Conservation (phyloP, 37 sponge, comb jelly and placozoan species). For the Cliona cf. orientalis region DNA sequence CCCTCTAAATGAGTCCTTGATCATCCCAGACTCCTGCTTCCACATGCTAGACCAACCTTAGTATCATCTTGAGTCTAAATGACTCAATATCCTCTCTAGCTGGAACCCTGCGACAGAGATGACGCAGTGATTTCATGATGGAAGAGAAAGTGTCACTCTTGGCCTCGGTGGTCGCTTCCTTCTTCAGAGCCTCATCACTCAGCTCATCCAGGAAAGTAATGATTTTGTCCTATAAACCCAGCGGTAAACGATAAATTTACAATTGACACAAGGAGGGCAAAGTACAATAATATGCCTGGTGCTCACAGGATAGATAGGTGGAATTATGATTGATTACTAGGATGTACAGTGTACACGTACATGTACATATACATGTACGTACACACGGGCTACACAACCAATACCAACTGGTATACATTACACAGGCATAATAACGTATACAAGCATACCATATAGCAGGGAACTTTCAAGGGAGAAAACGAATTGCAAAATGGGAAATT, state of each 20-base stretch:
- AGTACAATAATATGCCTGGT: no score
- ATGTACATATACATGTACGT: background rate
- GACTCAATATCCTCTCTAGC: constrained; percentile 68
- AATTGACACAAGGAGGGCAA: no score
- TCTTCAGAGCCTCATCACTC: constrained; percentile 90
- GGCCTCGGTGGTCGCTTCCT: constrained; percentile 84
- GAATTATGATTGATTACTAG: background rate
- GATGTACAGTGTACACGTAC: background rate
- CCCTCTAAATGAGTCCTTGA: no score
- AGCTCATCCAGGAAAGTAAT: constrained; percentile 76
- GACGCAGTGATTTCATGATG: constrained; percentile 83
- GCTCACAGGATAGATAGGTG: background rate
- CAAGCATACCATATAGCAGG: no score
- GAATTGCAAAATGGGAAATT: no score
- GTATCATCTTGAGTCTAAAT: constrained; percentile 88
- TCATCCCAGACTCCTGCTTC: no score
- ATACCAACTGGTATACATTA: no score
- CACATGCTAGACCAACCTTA: constrained; percentile 64
- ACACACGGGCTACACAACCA: background rate
- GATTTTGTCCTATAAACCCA: constrained; percentile 68
- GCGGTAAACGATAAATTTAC: background rate
- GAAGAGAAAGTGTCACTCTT: constrained; percentile 81
- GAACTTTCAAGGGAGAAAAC: no score
- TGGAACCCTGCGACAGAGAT: constrained; percentile 56
- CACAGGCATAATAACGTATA: no score